These are phyloP conservation scores for Perizoma flavofasciatum DNA, from an alignment of 2,888 invertebrate genomes.

Conservation along the genomic window DNA sequence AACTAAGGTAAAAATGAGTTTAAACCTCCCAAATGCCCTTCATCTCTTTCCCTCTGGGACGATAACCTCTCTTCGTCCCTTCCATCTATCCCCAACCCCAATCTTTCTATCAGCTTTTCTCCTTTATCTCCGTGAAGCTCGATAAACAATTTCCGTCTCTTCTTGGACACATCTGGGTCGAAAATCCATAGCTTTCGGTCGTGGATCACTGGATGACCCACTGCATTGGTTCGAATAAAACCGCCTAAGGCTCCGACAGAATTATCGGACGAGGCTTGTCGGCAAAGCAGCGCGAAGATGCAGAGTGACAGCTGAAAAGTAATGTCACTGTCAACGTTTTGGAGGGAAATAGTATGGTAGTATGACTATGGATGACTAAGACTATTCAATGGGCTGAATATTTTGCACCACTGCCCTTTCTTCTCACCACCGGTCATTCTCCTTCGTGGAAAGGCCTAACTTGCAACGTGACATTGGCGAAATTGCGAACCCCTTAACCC, in stretches of 20 bases:
- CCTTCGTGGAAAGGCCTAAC: too few species aligned
- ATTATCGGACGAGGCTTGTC: conserved; percentile 44
- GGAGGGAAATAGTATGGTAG: conserved; percentile 31
- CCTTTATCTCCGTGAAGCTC: conserved; percentile 86
- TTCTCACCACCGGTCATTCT: too few species aligned
- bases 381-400: too few species aligned
- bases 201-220: conserved; percentile 85
- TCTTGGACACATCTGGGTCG: conserved; percentile 85
- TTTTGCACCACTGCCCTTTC: too few species aligned
- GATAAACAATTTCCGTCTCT: conserved; percentile 84
- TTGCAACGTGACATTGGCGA: too few species aligned
- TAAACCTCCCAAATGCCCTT: conserved; percentile 82
- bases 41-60: conserved; percentile 80
- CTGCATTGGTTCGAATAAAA: conserved; percentile 78
- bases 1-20: conserved; percentile 62
- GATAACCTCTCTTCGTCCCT: conserved; percentile 79
- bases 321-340: conserved; percentile 36
- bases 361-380: too few species aligned
- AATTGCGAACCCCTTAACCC: too few species aligned
- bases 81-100: conserved; percentile 87
- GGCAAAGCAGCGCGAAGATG: conserved; percentile 49
- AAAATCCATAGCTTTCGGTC: conserved; percentile 84
- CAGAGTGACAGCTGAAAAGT: conserved; percentile 60
- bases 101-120: conserved; percentile 85
- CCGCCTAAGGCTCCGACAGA: conserved; percentile 56